Percentiles rank a stretch among this genome's conserved stretches.
These are phyloP conservation scores for Pluvialis apricaria DNA, from an alignment of 2,113 vertebrate genomes.

Conservation along the genomic window DNA sequence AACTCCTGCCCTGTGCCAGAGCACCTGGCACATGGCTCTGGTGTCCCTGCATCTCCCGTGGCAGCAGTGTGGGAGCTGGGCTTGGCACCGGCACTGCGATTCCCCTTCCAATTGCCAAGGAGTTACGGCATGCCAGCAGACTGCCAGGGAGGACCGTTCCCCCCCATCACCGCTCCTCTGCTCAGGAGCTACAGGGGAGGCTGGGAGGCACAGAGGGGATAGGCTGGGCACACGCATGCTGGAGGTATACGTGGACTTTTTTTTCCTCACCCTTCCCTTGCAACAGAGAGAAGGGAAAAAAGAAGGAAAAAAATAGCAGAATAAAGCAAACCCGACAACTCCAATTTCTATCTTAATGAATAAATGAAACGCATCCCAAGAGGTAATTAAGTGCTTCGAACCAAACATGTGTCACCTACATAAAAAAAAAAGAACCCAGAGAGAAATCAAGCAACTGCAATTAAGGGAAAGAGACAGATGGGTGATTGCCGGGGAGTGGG, in stretches of 20 bases:
- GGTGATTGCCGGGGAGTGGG: not conserved
- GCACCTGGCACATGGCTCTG: not conserved
- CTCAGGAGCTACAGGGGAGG: not conserved
- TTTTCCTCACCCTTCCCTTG: not conserved
- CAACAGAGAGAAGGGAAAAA: not conserved
- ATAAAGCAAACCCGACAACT: slow-evolving; percentile 14
- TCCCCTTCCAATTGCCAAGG: not conserved
- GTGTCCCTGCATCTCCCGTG: not conserved
- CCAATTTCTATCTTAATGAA: slow-evolving; percentile 45
- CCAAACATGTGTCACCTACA: slow-evolving; percentile 29
- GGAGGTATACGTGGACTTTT: not conserved
- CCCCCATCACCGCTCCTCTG: not conserved
- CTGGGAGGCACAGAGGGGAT: not conserved
- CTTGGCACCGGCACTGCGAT: not conserved
- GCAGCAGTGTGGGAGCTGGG: not conserved
- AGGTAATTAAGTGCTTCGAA: slow-evolving; percentile 48
- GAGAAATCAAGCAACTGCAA: slow-evolving; percentile 19
- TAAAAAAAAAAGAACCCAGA: not conserved
- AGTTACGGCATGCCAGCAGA: not conserved
- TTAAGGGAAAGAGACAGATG: not conserved
- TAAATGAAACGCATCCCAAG: slow-evolving; percentile 52
- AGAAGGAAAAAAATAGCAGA: not conserved
- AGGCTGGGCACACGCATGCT: not conserved
- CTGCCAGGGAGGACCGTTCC: not conserved
- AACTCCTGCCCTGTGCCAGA: not conserved